Evolutionary conservation across 2,888 invertebrate species (phyloP).

Genomic region (Amorpha juglandis): DNA sequence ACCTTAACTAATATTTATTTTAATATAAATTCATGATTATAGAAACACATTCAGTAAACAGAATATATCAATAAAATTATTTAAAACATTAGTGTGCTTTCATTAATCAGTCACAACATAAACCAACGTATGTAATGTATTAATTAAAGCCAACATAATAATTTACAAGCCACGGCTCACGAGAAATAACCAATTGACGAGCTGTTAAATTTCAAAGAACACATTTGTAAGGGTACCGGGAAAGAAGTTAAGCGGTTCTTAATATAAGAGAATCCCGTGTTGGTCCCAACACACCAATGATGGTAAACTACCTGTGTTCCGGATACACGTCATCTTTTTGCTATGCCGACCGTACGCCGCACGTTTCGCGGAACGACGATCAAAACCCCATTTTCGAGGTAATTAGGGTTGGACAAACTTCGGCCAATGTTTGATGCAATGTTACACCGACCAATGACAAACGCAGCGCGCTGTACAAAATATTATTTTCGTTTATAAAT

Average conservation of each 20-base stretch:
- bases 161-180: not conserved
- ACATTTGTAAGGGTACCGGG: conserved; percentile 6
- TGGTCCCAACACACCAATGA: conserved; percentile 16
- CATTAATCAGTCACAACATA: not conserved
- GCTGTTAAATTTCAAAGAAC: conserved; percentile 9
- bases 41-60: too few species aligned
- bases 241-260: conserved; percentile 11
- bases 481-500: too few species aligned
- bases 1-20: too few species aligned
- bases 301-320: conserved; percentile 23
- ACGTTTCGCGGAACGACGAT: conserved; percentile 42
- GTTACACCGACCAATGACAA: not conserved
- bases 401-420: conserved; percentile 32
- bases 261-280: conserved; percentile 3
- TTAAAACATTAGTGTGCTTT: not conserved
- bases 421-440: conserved; percentile 25
- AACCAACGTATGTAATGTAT: not conserved
- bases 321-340: conserved; percentile 25
- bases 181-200: not conserved
- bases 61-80: not conserved
- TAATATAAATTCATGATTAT: too few species aligned
- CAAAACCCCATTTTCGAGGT: conserved; percentile 39
- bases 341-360: conserved; percentile 14
- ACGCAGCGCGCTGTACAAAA: not conserved
- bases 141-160: not conserved